A percentile compares a stretch with the other conserved stretches of the same genome.
phyloP scores from a whole-genome alignment of 2,113 vertebrate species.

The Rhagologus leucostigma region DNA sequence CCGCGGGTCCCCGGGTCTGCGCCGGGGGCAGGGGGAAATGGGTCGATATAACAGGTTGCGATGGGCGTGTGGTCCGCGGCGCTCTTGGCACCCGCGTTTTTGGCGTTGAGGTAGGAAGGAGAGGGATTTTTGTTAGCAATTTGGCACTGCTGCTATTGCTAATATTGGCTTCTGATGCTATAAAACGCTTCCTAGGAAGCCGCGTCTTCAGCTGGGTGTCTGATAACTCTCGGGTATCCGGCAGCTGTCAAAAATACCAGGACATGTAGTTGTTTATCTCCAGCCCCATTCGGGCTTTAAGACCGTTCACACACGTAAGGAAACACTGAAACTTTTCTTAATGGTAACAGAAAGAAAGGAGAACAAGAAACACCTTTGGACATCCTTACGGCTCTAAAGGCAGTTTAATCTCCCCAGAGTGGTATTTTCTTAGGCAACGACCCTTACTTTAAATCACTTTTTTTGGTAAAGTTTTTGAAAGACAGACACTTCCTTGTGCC shows the following conservation, averaged over 20 bases:
- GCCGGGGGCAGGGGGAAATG: not conserved
- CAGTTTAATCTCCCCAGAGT: not conserved
- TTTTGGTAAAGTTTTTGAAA: not conserved
- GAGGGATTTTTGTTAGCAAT: not conserved
- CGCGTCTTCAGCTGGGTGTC: not conserved
- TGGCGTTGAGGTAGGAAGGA: not conserved
- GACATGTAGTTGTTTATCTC: not conserved
- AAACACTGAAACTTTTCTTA: not conserved
- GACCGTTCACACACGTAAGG: not conserved
- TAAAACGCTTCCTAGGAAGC: not conserved
- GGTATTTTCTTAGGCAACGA: not conserved
- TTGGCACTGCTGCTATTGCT: not conserved
- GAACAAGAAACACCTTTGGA: not conserved
- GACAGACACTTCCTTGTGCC: not conserved
- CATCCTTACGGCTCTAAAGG: not conserved
- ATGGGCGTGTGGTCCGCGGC: not conserved
- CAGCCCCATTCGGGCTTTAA: not conserved
- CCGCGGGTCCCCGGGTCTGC: not conserved
- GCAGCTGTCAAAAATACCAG: not conserved
- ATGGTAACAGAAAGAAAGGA: not conserved
- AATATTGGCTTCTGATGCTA: not conserved
- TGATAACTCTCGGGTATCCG: not conserved
- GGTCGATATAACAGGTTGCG: slow-evolving; percentile 4
- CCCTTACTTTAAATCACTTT: not conserved
- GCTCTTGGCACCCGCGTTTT: not conserved